Evolutionary conservation across 1,140 invertebrate species (phyloP), one percentile per base, ranked within the genome.

Genomic region (Pogonus chalceus): DNA sequence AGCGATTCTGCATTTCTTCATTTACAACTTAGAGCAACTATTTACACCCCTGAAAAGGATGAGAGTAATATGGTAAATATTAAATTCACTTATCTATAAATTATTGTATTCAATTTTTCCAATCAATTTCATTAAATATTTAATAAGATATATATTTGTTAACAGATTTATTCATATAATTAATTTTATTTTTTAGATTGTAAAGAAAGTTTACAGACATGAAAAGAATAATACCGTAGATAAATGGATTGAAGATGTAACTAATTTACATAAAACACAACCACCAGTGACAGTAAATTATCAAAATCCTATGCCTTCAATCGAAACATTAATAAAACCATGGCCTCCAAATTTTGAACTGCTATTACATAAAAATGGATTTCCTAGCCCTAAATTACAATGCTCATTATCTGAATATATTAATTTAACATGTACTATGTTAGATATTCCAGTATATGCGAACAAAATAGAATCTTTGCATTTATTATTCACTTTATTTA

Each of bases 1-100:
- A 96, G 92, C 54, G 96, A 99, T 60, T 88, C 94, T 0, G 91
- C 92, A 20, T 81, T 99, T 9, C 70, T 99, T 1, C 92, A 97
- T 65, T 78, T 99, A 54, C 90, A 96, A 68, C 72, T 99, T 2
- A 75, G 94, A 56, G 92, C 93, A 12, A 79, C 92, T 48, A 85
- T 89, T 0, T 57, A 65, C 9, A 66, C 22, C 4, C 26, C 23
- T 18, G 31, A 35, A 56, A 16, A 57, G 12, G 49, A 56, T 20
- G 47, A 56, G 12, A 47, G 9, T 16, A 51, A 53, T 24, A 51
- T 61, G 55, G 61, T 63, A 57, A n/a, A n/a, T n/a, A n/a, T n/a
- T n/a, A n/a, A n/a, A n/a, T n/a, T n/a, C n/a, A n/a, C n/a, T n/a
- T n/a, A n/a, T n/a, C n/a, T n/a, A n/a, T n/a, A n/a, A n/a, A n/a